Conservation (phyloP, 1,140 invertebrate genomes). For the Pogonognathellus flavescens region DNA sequence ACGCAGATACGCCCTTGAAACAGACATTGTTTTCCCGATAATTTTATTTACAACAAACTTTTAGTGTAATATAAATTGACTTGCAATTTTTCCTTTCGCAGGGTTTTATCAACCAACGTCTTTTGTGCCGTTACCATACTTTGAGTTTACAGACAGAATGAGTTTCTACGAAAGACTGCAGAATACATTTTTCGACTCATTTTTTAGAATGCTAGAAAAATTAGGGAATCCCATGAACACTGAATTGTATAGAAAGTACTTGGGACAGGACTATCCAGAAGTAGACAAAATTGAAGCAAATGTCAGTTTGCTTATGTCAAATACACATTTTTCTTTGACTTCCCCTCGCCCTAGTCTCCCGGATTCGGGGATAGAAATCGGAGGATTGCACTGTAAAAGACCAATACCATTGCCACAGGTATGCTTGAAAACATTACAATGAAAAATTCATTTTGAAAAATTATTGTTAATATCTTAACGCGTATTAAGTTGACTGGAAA, state of each 20-base stretch:
- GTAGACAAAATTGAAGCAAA: slow-evolving; percentile 70
- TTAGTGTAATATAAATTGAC: too few relatives aligned
- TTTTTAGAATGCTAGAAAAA: not conserved
- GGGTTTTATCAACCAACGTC: slow-evolving; percentile 19
- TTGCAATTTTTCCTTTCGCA: not conserved
- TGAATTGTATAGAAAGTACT: slow-evolving; percentile 70
- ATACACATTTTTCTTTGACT: slow-evolving; percentile 73
- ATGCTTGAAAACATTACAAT: too few relatives aligned
- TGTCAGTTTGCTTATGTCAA: slow-evolving; percentile 73
- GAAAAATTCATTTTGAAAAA: too few relatives aligned
- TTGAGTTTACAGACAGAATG: slow-evolving; percentile 72
- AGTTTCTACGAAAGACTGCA: slow-evolving; percentile 74
- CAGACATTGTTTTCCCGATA: too few relatives aligned
- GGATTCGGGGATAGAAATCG: slow-evolving; percentile 73
- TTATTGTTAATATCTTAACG: too few relatives aligned
- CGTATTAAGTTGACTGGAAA: too few relatives aligned
- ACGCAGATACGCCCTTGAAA: too few relatives aligned
- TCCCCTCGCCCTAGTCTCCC: slow-evolving; percentile 71
- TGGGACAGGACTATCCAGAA: not conserved
- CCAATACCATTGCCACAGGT: slow-evolving; percentile 24
- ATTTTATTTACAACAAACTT: too few relatives aligned
- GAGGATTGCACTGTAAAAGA: slow-evolving; percentile 69
- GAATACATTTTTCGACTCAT: slow-evolving; percentile 69
- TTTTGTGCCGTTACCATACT: not conserved
- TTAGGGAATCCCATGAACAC: not conserved